These are phyloP conservation scores for Ameiurus melas DNA, from an alignment of 2,113 vertebrate genomes.

Conservation along the genomic window DNA sequence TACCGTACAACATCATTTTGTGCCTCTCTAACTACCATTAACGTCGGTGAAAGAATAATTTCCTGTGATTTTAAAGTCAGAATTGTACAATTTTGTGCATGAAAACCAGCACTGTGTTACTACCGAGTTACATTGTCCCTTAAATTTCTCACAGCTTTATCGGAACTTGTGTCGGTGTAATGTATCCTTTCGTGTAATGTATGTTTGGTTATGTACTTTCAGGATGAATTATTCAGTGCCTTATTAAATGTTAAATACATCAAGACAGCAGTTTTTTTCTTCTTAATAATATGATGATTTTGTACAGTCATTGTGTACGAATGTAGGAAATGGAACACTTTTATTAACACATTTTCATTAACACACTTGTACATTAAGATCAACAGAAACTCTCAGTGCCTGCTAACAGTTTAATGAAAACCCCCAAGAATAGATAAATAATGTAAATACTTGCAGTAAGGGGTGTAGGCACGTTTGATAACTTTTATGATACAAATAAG, in stretches of 20 bases:
- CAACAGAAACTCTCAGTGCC: neutral
- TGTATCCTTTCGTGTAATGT: neutral
- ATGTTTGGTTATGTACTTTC: neutral
- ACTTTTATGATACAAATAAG: neutral
- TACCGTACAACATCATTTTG: neutral
- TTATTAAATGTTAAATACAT: neutral
- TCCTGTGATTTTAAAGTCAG: neutral
- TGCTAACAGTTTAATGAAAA: neutral
- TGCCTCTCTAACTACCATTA: neutral
- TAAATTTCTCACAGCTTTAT: neutral
- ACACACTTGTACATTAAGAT: neutral
- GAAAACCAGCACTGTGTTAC: neutral
- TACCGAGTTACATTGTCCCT: neutral
- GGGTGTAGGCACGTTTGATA: neutral
- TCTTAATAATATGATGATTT: neutral
- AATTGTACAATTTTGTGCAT: neutral
- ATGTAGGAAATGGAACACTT: neutral
- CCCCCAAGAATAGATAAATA: neutral
- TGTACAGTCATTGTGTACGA: neutral
- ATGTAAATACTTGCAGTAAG: neutral
- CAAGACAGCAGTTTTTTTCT: neutral
- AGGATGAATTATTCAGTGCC: conserved; percentile 7
- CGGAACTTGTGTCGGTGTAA: neutral
- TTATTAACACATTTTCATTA: neutral
- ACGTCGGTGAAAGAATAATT: neutral